phyloP scores from a whole-genome alignment of 2,113 vertebrate genomes.

The Carollia perspicillata region DNA sequence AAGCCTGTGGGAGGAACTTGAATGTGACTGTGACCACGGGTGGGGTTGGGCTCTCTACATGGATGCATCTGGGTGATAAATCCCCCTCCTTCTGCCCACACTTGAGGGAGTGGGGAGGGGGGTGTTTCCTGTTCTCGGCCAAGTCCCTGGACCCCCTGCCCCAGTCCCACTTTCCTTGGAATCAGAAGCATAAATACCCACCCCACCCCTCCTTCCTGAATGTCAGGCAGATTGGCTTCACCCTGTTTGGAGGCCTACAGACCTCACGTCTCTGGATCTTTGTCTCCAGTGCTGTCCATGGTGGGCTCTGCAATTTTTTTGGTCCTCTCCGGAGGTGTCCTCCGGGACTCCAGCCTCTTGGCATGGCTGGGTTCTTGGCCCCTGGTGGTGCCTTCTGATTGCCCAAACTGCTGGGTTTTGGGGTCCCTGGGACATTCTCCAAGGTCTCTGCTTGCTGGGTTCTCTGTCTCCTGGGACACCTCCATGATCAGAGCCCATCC shows the following conservation, averaged over 20 bases:
- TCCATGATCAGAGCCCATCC: rapidly evolving
- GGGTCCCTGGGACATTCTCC: neutral
- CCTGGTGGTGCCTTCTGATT: neutral
- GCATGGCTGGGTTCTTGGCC: neutral
- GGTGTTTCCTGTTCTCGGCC: neutral
- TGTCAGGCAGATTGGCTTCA: conserved; percentile 23
- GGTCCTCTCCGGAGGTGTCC: too few species aligned
- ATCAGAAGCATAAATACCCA: conserved; percentile 48
- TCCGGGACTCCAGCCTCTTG: neutral
- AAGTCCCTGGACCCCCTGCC: neutral
- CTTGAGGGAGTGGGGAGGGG: neutral
- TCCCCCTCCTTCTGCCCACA: rapidly evolving
- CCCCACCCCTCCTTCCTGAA: conserved; percentile 45
- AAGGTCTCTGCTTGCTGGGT: neutral
- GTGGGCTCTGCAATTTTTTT: neutral
- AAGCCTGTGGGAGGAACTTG: neutral
- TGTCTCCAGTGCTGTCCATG: neutral
- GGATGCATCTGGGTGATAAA: neutral
- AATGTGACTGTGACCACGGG: neutral
- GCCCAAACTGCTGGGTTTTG: neutral
- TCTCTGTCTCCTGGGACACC: too few species aligned
- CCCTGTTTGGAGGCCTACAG: neutral
- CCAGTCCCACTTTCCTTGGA: neutral
- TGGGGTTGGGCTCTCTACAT: neutral
- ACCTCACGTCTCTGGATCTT: neutral